Base-by-base conservation (phyloP, 92 coral and sea anemone species). In the Ricordea florida region DNA sequence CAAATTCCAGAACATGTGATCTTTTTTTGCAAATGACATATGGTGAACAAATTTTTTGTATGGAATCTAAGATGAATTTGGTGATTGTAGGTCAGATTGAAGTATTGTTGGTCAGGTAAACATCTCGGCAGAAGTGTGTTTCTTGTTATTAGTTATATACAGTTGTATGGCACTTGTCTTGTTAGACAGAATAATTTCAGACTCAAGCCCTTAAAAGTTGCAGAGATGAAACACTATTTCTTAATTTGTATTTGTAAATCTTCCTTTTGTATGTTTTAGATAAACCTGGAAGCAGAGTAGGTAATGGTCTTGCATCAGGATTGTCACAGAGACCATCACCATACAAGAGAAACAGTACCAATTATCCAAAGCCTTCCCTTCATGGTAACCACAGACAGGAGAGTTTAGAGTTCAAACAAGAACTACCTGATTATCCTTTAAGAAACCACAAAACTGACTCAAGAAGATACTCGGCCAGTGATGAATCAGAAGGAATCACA, bases 401-500 rank as follows among this genome's bases (percentile, higher is more conserved):
- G 45, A 74, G 46, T 13, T 27, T 48, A 3, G 58, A 73, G 44
- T 68, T 25, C 28, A 62, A 69, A 1, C 58, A 51, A 36, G 36
- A 31, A 10, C 62, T 57, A 28, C 37, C 17, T 59, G 53, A 49
- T 25, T 24, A 25, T 16, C 45, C 27, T 9, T 57, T 78, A 11
- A 67, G 62, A 26, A 72, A 72, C 16, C 58, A 79, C 29, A 57
- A 62, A 8, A 58, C 42, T n/a, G 85, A 61, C 22, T 20, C 11
- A 6, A 65, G 79, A 26, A 80, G 60, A 26, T 53, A 84, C 55
- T 84, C 86, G 23, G 55, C 57, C 50, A 78, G 76, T 28, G 75
- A 46, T 24, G 87, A 86, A 33, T 74, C 76, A 1, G 81, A 66
- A 25, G 43, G 25, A n/a, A 38, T 62, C 17, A 13, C 88, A 34